Evolutionary conservation across 2,888 invertebrate genomes (phyloP), one percentile per base, ranked within the genome.

Genomic region (Cheilosia grossa): DNA sequence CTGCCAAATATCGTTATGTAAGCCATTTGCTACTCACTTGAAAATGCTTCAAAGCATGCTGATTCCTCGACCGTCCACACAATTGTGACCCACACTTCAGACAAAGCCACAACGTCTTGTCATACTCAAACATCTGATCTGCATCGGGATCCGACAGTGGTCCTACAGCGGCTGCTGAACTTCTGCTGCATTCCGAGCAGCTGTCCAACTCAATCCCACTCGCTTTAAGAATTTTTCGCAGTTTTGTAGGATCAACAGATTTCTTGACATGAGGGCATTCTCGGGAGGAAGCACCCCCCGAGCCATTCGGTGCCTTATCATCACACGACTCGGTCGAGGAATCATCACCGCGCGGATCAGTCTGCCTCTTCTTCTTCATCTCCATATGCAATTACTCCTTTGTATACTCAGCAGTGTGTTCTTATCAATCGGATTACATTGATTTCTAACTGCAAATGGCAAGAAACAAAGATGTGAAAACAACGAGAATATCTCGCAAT

Each of bases 311-410:
- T 89, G 93, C 93, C 89, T 93, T 94, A 90, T 96, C 96, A 87
- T 95, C 95, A 87, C 94, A 94, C 19, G 95, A 95, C 89, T 96
- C 96, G 0, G 95, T 95, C 4, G 96, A 95, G 42, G 93, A 93
- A 87, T 94, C 94, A 89, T 94, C 94, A 69, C 94, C 94, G 87
- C 93, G 94, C 42, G 94, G 94, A 88, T 95, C 95, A 87, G 93
- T 93, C 90, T 96, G 95, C 91, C 95, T 94, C 93, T 95, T 94
- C 93, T 95, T 96, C 92, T 95, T 96, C 96, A 96, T 96, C 91
- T 24, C 70, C 66, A 73, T 70, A 67, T 59, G 64, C 63, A 70
- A 53, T 51, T 40, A 63, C 49, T 54, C 77, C 19, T 33, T 77
- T 40, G 56, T 33, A 59, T 30, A 63, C 47, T 66, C 54, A 63